Evolutionary conservation across 1,140 invertebrate species (phyloP).

Genomic region (Brachionus koreanus): DNA sequence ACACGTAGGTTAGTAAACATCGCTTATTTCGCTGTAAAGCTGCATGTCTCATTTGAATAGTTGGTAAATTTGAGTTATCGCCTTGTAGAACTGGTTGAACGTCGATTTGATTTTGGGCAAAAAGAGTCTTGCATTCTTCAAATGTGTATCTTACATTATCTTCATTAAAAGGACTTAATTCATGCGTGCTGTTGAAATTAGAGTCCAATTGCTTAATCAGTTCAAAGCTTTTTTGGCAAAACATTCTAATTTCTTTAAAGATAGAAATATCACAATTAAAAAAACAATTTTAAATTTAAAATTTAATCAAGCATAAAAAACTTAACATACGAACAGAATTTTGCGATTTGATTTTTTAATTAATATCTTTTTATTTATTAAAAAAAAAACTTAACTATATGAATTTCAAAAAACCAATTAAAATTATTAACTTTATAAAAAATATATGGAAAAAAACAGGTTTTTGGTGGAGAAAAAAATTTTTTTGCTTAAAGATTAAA

Average conservation of each 20-base stretch:
- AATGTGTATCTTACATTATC: conserved; percentile 68
- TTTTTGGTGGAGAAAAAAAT: too few relatives aligned
- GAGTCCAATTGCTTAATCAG: conserved; percentile 40
- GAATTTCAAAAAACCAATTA: too few relatives aligned
- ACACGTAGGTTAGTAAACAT: conserved; percentile 79
- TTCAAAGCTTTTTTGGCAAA: conserved; percentile 43
- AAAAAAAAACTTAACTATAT: too few relatives aligned
- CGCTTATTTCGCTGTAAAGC: conserved; percentile 81
- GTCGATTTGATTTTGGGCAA: conserved; percentile 70
- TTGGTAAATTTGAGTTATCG: conserved; percentile 62
- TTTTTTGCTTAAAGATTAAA: too few relatives aligned
- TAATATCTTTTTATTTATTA: too few relatives aligned
- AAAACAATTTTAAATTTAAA: background rate
- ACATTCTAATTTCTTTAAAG: conserved; percentile 36
- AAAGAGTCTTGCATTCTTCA: conserved; percentile 72
- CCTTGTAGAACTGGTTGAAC: conserved; percentile 63
- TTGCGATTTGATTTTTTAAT: too few relatives aligned
- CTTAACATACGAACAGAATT: background rate
- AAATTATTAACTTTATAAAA: too few relatives aligned
- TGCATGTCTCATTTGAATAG: conserved; percentile 74
- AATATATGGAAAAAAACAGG: too few relatives aligned
- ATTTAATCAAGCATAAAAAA: background rate
- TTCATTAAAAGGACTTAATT: conserved; percentile 48
- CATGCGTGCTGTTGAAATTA: background rate
- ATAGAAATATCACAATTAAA: background rate